Base-by-base conservation (phyloP, 2,888 invertebrate species). In the Melinaea menophilus region DNA sequence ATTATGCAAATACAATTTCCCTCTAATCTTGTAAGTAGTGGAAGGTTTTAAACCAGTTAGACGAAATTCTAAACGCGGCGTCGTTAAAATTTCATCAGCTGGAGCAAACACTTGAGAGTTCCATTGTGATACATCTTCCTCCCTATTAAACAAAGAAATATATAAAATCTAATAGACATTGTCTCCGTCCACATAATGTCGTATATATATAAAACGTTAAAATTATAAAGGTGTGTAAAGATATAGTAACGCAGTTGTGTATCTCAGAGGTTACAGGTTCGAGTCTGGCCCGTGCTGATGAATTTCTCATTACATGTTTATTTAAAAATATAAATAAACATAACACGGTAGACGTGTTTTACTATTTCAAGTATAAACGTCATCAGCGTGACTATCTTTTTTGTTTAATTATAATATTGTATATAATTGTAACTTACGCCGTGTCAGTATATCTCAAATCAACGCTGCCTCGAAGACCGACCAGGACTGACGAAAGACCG, bases 31-130 rank as follows among this genome's bases (percentile, higher is more conserved):
- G 81, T 98, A 97, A 46, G 94, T 92, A 0, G 96, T 96, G 65
- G 95, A 94, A 0, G 97, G 94, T 73, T 94, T 93, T 58, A 98
- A 86, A 2, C 94, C 94, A 9, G 94, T 92, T 59, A 97, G 84
- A 68, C 96, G 94, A 87, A 97, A 96, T 82, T 97, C 97, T 67
- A 97, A 87, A 66, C 97, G 95, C 4, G 95, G 94, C 5, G 96
- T 96, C 1, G 95, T 96, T 64, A 98, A 95, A 5, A 97, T 86
- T 79, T 97, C 96, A 71, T 96, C 94, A 0, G 96, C 95, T 11
- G 97, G 96, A 0, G 97, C 96, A 75, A 97, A 96, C 22, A 96
- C 94, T 91, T 97, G 96, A 0, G 95, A 93, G 72, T 94, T 93
- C 97, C 97, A 97, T 5, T 92, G 92, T 0, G 93, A 91, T 12